Base-by-base conservation (phyloP, 2,888 invertebrate species). In the Conus canariensis region DNA sequence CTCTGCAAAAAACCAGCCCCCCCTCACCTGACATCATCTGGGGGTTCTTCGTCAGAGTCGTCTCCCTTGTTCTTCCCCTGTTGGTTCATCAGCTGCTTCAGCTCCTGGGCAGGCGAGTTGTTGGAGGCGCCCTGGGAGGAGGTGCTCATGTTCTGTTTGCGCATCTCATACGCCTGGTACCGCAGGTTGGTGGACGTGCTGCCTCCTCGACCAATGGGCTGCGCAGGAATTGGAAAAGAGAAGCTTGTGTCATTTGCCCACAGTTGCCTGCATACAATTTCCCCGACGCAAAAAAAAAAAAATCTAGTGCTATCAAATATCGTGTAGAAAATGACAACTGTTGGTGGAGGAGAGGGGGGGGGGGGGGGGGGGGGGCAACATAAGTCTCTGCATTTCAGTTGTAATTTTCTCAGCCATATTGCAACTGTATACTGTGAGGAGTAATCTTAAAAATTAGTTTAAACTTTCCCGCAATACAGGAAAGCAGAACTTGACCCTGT, bases 1-100 rank as follows among this genome's bases (percentile, higher is more conserved):
- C 45, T 45, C 45, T 45, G 45, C 45, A 45, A 45, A 45, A 45
- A 45, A 1, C 45, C 45, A 45, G 45, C 64, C 64, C 64, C 64
- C 64, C 16, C 56, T 90, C 92, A 95, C 95, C 94, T 97, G 87
- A 99, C 98, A 97, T 98, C 98, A 96, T 99, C 99, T 93, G 98
- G 97, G 9, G 97, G 97, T 93, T 98, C 98, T 88, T 98, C 98
- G 88, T 94, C 94, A 0, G 98, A 98, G 3, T 98, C 98, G 4
- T 97, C 97, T 16, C 93, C 91, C 64, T 93, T 92, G 85, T 10
- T 74, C 58, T 77, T 77, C n/a, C 88, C 90, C 91, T 60, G 90
- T 58, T 89, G 91, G 90, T 82, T 90, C 92, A 94, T 94, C 92
- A 94, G 92, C n/a, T 94, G 88, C 85, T 93, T 93, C 74, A 97